These are phyloP conservation scores for Apamea anceps DNA, from an alignment of 2,888 invertebrate species.

Conservation along the genomic window DNA sequence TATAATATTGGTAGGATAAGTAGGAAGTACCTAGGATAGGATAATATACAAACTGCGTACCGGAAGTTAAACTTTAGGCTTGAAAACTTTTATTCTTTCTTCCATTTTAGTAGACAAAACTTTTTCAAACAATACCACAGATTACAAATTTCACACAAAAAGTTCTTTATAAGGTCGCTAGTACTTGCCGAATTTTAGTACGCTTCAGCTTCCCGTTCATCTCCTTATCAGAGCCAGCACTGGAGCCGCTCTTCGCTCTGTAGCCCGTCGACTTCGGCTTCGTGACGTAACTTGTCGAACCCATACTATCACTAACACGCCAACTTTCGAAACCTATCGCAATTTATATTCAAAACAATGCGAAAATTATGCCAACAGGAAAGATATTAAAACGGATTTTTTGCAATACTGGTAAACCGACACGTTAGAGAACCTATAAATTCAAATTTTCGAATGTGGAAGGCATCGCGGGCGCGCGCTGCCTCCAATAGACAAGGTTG, in stretches of 20 bases:
- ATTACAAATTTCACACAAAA: constrained; percentile 5
- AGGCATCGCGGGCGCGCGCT: constrained; percentile 74
- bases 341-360: constrained; percentile 67
- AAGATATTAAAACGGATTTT: constrained; percentile 58
- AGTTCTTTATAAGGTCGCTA: constrained; percentile 28
- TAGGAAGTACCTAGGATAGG: too few relatives aligned
- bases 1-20: too few relatives aligned
- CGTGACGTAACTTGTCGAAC: constrained; percentile 86
- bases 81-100: constrained; percentile 22
- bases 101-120: constrained; percentile 20
- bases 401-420: constrained; percentile 54
- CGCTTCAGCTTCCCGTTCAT: constrained; percentile 85
- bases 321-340: constrained; percentile 58
- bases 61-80: background rate
- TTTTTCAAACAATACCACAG: constrained; percentile 8
- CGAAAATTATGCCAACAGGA: constrained; percentile 66
- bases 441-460: constrained; percentile 71
- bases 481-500: constrained; percentile 70
- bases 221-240: constrained; percentile 86
- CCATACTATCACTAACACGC: constrained; percentile 84
- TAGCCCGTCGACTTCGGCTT: constrained; percentile 83
- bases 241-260: constrained; percentile 85
- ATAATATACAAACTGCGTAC: constrained; percentile 17
- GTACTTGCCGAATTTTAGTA: constrained; percentile 83
- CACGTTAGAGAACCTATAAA: constrained; percentile 64